Base-by-base conservation (phyloP, 2,888 invertebrate species). In the Ametastegia equiseti region DNA sequence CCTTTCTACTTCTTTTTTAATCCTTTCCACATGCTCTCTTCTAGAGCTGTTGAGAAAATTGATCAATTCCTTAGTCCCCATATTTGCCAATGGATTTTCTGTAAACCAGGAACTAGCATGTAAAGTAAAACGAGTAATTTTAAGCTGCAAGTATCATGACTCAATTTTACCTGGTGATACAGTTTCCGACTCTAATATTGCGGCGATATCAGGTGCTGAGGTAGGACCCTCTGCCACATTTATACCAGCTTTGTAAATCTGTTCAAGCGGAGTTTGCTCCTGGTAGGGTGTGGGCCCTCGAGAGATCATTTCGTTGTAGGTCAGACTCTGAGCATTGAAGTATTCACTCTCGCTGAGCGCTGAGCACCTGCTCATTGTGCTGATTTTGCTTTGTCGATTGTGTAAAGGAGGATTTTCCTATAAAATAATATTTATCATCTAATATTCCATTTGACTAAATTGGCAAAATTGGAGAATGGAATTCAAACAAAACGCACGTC, bases 251-350 rank as follows among this genome's bases (percentile, higher is more conserved):
- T 69, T 81, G 67, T 81, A 80, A 13, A 81, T 79, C 50, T 85
- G 82, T 23, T 80, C 79, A 36, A 82, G 69, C 0, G 84, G 69
- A 33, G 71, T 54, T 13, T 82, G 73, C 45, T 84, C 82, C 5
- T 71, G 82, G 50, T 83, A 86, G 1, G 84, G 84, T 9, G 50
- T 15, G 0, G 81, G 80, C 36, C 84, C 86, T 81, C 81, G 80
- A 39, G 84, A 83, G 7, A 83, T 50, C 86, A 86, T 86, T 57
- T 84, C 85, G 42, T 84, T 82, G 47, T 85, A 86, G 13, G 83
- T 85, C 15, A 86, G 81, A 54, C 86, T 86, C 23, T 39, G 77
- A 30, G 67, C 42, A 30, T n/a, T 13, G 73, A 47, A 36, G n/a
- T 63, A 47, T 33, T 19, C 63, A 30, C 78, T 60, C 13, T 78